Conservation (phyloP, 2,888 invertebrate genomes). For the Sisyra terminalis region DNA sequence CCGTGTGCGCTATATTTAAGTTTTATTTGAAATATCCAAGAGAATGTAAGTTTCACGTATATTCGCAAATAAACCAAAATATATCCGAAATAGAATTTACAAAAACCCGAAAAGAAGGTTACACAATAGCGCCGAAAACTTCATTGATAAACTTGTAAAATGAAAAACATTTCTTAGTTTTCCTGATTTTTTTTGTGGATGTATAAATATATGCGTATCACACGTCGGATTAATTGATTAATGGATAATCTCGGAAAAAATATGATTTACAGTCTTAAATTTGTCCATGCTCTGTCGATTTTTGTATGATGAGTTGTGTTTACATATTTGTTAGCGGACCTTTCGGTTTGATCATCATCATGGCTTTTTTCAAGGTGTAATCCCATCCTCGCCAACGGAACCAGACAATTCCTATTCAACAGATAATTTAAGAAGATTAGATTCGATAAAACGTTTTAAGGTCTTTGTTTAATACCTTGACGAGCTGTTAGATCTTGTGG, state of each 20-base stretch:
- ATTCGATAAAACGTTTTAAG: background rate
- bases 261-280: conserved; percentile 11
- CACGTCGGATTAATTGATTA: conserved; percentile 1
- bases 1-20: too few relatives aligned
- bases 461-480: conserved; percentile 43
- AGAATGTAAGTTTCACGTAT: too few relatives aligned
- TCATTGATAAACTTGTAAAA: too few relatives aligned
- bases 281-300: conserved; percentile 7
- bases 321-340: conserved; percentile 31
- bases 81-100: too few relatives aligned
- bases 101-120: too few relatives aligned
- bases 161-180: too few relatives aligned
- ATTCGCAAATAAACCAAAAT: too few relatives aligned
- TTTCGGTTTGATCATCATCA: conserved; percentile 84
- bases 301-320: conserved; percentile 6
- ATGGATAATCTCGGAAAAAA: conserved; percentile 1
- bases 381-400: conserved; percentile 94
- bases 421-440: background rate
- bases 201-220: too few relatives aligned
- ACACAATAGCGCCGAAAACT: too few relatives aligned
- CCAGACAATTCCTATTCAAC: conserved; percentile 75
- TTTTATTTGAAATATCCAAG: too few relatives aligned
- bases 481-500: conserved; percentile 79
- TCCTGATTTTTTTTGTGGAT: too few relatives aligned
- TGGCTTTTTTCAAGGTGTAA: conserved; percentile 75